A percentile compares a stretch with the other conserved stretches of the same genome.
Conservation (phyloP, 2,888 invertebrate species). For the Melipona beecheii region DNA sequence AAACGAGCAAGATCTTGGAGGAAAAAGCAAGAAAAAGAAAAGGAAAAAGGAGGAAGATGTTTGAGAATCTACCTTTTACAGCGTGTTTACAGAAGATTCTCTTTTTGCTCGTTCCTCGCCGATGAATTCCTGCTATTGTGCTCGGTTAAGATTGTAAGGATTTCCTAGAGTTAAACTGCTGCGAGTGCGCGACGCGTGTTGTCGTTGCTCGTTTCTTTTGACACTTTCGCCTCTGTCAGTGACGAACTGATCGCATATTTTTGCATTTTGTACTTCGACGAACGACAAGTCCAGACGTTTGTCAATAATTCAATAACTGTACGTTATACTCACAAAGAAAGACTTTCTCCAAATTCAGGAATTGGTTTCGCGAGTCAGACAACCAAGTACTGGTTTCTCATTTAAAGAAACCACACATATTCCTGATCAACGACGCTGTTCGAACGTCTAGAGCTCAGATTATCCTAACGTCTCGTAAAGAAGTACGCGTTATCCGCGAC, state of each 20-base stretch:
- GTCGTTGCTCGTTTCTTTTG: neutral
- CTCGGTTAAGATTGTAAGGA: neutral
- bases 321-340: no score
- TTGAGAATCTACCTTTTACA: conserved; percentile 14
- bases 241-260: neutral
- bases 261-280: no score
- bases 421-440: neutral
- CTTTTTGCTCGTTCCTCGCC: neutral
- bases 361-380: no score
- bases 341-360: no score
- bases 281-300: no score
- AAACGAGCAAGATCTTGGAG: neutral
- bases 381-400: neutral
- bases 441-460: neutral
- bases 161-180: neutral
- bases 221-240: neutral
- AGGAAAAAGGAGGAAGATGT: neutral
- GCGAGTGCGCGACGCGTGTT: neutral
- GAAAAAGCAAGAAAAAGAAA: no score
- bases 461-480: conserved; percentile 46
- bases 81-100: conserved; percentile 7
- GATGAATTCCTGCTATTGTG: neutral
- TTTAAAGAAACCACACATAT: neutral
- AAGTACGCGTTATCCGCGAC: conserved; percentile 27
- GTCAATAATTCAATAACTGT: no score